Conservation (phyloP, 1,140 invertebrate species). For the Orius laevigatus region DNA sequence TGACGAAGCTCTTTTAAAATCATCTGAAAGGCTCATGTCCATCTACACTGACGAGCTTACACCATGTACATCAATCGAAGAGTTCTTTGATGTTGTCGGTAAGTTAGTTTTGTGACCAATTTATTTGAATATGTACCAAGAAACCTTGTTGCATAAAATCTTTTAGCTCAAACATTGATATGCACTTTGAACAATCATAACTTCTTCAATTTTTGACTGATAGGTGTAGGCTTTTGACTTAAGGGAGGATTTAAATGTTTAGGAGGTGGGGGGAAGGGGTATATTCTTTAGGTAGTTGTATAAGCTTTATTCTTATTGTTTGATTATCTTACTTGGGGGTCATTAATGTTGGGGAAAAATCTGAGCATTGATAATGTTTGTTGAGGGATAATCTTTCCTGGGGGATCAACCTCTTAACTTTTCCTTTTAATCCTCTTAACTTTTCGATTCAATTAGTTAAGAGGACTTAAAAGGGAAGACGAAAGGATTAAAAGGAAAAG, state of each 20-base stretch:
- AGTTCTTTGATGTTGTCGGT: conserved; percentile 82
- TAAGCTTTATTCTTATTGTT: no score
- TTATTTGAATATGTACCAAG: neutral
- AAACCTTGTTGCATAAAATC: neutral
- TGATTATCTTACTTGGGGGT: no score
- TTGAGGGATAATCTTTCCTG: no score
- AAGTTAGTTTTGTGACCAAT: conserved; percentile 16
- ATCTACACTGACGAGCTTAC: conserved; percentile 77
- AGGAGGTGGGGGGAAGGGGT: neutral
- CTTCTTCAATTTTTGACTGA: neutral
- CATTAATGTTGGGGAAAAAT: no score
- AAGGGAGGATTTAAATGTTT: neutral
- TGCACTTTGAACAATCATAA: neutral
- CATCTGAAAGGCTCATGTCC: conserved; percentile 63
- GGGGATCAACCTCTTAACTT: no score
- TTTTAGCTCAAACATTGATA: neutral
- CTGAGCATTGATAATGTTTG: no score
- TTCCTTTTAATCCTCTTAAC: no score
- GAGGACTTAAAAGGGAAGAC: no score
- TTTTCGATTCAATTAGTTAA: no score
- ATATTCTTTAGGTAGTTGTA: neutral
- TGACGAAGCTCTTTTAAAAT: conserved; percentile 76
- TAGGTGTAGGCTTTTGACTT: no score
- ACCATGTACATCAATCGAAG: conserved; percentile 71
- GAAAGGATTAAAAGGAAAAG: no score